Evolutionary conservation across 92 coral and sea anemone species (phyloP).

Genomic region (Palythoa grandis): DNA sequence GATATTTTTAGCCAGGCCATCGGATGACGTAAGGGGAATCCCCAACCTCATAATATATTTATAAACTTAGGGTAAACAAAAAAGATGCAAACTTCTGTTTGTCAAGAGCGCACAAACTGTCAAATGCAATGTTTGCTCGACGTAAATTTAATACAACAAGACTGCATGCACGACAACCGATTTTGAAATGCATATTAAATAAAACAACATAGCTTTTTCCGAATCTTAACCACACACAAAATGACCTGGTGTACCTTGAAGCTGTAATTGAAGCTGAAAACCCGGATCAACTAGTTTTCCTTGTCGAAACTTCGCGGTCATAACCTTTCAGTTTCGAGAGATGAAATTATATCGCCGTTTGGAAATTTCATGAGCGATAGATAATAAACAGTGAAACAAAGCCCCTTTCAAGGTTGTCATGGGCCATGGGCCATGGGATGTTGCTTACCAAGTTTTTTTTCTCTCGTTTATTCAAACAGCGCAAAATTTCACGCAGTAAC

Average conservation of each 20-base stretch:
- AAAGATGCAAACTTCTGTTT: too few relatives aligned
- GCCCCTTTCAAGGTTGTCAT: neutral
- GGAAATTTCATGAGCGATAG: too few relatives aligned
- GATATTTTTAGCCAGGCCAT: neutral
- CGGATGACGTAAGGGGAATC: conserved; percentile 66
- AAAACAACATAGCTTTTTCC: too few relatives aligned
- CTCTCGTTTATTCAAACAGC: neutral
- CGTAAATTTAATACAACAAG: too few relatives aligned
- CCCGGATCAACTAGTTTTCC: neutral
- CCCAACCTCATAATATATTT: conserved; percentile 9
- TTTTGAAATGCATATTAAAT: too few relatives aligned
- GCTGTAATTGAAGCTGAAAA: neutral
- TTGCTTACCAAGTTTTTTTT: too few relatives aligned
- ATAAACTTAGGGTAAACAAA: too few relatives aligned
- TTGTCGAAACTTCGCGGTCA: neutral
- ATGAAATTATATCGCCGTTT: neutral
- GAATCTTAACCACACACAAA: neutral
- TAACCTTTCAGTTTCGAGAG: neutral
- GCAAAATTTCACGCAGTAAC: neutral
- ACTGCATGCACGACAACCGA: too few relatives aligned
- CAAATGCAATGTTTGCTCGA: too few relatives aligned
- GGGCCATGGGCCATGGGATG: neutral
- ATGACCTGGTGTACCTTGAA: neutral
- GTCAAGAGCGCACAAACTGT: too few relatives aligned
- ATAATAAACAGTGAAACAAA: too few relatives aligned